Base-by-base conservation (phyloP, 2,797 vertebrate species). In the Loriculus beryllinus region DNA sequence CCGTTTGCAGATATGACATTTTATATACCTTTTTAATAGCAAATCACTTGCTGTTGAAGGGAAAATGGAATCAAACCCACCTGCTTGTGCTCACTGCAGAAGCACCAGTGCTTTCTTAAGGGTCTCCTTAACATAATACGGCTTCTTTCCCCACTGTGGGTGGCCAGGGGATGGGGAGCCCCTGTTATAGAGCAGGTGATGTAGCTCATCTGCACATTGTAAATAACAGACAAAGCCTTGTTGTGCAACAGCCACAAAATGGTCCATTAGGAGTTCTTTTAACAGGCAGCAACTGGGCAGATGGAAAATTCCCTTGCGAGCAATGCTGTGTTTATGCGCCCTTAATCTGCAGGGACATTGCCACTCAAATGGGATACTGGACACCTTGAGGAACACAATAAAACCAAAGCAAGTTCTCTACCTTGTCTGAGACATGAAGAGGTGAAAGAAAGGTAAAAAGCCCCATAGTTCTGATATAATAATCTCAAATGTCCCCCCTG, bases 331-430 rank as follows among this genome's bases (percentile, higher is more conserved):
- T 33, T 92, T 86, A 83, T 94, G 77, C 43, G 65, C 17, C 25
- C 35, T 62, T 83, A 65, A 78, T 91, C 40, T 75, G 28, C 47
- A 68, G 74, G 62, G 51, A 90, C 62, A 28, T 63, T 82, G 77
- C 37, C 47, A 43, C 63, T 86, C 47, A 31, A 83, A 54, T 12
- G 31, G 42, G 47, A 80, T 16, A 45, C 23, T 47, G 39, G 28
- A 6, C 19, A 65, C 49, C 72, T 76, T 72, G 51, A 83, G 45
- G 48, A 68, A 88, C 29, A 21, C 15, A 68, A 60, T 42, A 64
- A 81, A 78, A 7, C 17, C 65, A 62, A 75, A 54, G 33, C 82
- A 49, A 91, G 28, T 35, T 62, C 45, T 80, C 65, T 88, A 3
- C 19, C 40, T 2, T 70, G 29, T n/a, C 35, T 71, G 52, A 80